Percentiles rank a stretch among this genome's conserved stretches.
Evolutionary conservation across 1,140 invertebrate genomes (phyloP).

Genomic region (Ips nitidus): DNA sequence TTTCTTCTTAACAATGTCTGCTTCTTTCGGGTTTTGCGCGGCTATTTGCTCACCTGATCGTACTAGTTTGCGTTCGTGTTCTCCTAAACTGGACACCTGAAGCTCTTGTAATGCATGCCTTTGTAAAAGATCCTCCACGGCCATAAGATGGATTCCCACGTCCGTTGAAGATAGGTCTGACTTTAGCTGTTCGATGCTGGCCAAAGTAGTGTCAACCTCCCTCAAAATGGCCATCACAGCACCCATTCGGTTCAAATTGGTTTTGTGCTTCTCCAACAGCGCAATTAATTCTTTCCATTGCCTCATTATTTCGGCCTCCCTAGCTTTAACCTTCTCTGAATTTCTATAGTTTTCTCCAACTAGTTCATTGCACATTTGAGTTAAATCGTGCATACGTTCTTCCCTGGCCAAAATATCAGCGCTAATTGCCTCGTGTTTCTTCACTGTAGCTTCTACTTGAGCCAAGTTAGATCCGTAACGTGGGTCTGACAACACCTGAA

Average conservation of each 20-base stretch:
- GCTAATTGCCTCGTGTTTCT: constrained; percentile 98
- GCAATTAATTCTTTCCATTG: constrained; percentile 86
- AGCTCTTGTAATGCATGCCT: constrained; percentile 90
- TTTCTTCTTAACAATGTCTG: constrained; percentile 46
- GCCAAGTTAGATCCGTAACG: constrained; percentile 86
- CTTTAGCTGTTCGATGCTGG: constrained; percentile 80
- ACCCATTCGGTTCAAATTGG: constrained; percentile 74
- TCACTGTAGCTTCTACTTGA: constrained; percentile 95
- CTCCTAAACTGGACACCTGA: constrained; percentile 83
- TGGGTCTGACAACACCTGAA: constrained; percentile 91
- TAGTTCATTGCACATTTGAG: constrained; percentile 87
- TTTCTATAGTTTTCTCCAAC: constrained; percentile 91
- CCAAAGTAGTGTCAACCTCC: constrained; percentile 88
- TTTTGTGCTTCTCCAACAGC: constrained; percentile 83
- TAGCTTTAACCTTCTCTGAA: constrained; percentile 75
- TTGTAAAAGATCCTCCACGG: constrained; percentile 90
- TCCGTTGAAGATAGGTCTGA: constrained; percentile 83
- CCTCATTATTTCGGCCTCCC: constrained; percentile 83
- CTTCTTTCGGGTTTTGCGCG: constrained; percentile 46
- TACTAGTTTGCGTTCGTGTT: constrained; percentile 76
- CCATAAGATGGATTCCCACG: constrained; percentile 87
- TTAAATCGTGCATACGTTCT: constrained; percentile 92
- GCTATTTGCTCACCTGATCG: constrained; percentile 62
- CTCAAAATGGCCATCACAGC: constrained; percentile 82
- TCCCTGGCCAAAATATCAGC: constrained; percentile 94